A percentile compares a stretch with the other conserved stretches of the same genome.
These are phyloP conservation scores for Thalassaphorura encarpata DNA, from an alignment of 1,140 invertebrate species.

Conservation along the genomic window DNA sequence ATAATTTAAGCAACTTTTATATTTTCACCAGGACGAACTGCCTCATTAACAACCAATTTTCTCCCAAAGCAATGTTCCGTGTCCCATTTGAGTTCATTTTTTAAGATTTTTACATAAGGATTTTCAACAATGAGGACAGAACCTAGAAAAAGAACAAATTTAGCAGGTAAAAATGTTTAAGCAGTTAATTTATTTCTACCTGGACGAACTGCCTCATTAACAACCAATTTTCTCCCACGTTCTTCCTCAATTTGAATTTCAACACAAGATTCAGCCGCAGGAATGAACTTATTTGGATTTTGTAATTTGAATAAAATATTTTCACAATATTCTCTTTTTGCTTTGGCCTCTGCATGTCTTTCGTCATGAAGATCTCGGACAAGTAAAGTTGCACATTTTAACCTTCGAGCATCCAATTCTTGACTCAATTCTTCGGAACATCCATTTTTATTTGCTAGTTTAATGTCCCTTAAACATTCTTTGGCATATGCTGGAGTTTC, in stretches of 20 bases:
- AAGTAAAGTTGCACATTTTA: not conserved
- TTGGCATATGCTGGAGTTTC: not conserved
- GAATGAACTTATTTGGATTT: not conserved
- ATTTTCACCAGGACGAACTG: not conserved
- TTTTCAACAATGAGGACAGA: constrained; percentile 24
- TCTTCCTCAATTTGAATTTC: too few species aligned
- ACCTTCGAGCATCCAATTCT: not conserved
- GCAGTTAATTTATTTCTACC: not conserved
- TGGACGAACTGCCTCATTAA: not conserved
- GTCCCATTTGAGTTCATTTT: constrained; percentile 5
- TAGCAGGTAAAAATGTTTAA: not conserved
- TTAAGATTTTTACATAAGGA: constrained; percentile 24
- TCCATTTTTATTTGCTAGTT: not conserved
- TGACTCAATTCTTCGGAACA: not conserved
- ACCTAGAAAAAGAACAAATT: constrained; percentile 6
- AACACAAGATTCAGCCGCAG: not conserved
- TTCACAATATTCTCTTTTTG: not conserved
- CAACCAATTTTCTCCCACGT: not conserved
- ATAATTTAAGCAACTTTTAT: constrained; percentile 1
- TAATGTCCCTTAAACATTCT: not conserved
- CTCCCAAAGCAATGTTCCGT: not conserved
- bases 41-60: not conserved
- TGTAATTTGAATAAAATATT: not conserved
- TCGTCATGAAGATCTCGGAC: not conserved
- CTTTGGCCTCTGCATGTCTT: not conserved